Conservation (phyloP, 2,113 vertebrate species). For the Sminthopsis crassicaudata region DNA sequence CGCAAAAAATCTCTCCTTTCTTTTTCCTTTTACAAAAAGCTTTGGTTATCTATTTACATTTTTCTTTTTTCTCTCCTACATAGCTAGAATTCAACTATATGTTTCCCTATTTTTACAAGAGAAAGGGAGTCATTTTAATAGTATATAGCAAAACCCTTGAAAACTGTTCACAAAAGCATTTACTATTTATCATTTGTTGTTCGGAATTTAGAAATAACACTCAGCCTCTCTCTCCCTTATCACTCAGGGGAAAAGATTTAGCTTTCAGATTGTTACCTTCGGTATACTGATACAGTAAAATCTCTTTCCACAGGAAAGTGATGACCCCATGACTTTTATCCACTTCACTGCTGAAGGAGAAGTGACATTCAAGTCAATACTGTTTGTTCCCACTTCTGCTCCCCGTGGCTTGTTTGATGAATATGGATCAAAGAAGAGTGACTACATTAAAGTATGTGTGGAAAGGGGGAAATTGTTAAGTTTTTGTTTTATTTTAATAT, state of each 20-base stretch:
- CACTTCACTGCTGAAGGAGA: slow-evolving; percentile 99
- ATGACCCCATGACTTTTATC: slow-evolving; percentile 94
- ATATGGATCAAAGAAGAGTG: slow-evolving; percentile 98
- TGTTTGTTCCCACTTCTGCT: slow-evolving; percentile 95
- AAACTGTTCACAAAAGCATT: neutral
- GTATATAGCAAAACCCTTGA: neutral
- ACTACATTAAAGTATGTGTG: slow-evolving; percentile 94
- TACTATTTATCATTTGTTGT: neutral
- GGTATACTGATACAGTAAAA: slow-evolving; percentile 8
- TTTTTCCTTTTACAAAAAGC: neutral
- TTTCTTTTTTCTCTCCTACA: neutral
- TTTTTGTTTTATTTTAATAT: neutral
- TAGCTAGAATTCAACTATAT: neutral
- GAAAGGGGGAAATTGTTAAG: neutral
- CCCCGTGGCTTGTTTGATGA: slow-evolving; percentile 98
- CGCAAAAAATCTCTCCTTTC: neutral
- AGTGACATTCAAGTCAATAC: slow-evolving; percentile 98
- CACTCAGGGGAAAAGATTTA: neutral
- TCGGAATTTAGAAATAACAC: neutral
- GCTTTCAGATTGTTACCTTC: neutral
- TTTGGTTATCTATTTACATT: neutral
- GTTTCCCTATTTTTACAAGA: neutral
- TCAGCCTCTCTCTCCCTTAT: neutral
- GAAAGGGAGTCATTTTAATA: neutral
- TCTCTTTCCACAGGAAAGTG: slow-evolving; percentile 87